These are phyloP conservation scores for Thymelicus lineola DNA, from an alignment of 2,888 invertebrate genomes.

Conservation along the genomic window DNA sequence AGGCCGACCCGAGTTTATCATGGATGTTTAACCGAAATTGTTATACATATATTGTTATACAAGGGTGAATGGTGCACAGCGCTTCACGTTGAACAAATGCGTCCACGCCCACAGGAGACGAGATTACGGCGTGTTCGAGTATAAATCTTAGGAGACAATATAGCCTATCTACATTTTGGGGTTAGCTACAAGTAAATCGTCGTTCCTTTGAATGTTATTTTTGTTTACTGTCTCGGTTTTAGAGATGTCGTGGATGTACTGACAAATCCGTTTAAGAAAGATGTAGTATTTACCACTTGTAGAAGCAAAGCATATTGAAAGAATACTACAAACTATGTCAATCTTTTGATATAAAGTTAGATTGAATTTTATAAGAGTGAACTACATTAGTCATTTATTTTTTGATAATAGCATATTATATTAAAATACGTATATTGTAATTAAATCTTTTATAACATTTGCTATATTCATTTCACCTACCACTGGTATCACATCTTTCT, in stretches of 20 bases:
- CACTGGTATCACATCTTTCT: too few relatives aligned
- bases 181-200: conserved; percentile 73
- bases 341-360: too few relatives aligned
- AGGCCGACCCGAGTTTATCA: conserved; percentile 74
- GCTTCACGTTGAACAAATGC: conserved; percentile 72
- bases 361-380: too few relatives aligned
- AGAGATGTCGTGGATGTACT: neutral
- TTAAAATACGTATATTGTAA: too few relatives aligned
- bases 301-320: too few relatives aligned
- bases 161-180: conserved; percentile 68
- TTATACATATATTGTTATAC: conserved; percentile 59
- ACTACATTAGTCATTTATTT: too few relatives aligned
- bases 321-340: too few relatives aligned
- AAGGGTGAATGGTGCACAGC: conserved; percentile 57
- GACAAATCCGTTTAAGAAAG: conserved; percentile 1
- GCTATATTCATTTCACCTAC: too few relatives aligned
- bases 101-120: conserved; percentile 75
- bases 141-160: conserved; percentile 80
- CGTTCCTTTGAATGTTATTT: conserved; percentile 56
- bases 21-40: conserved; percentile 70
- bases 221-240: conserved; percentile 8
- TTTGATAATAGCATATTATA: too few relatives aligned
- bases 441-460: too few relatives aligned
- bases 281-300: neutral
- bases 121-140: conserved; percentile 78